Base-by-base conservation (phyloP, 2,888 invertebrate species). In the Hydrotaea diabolus region DNA sequence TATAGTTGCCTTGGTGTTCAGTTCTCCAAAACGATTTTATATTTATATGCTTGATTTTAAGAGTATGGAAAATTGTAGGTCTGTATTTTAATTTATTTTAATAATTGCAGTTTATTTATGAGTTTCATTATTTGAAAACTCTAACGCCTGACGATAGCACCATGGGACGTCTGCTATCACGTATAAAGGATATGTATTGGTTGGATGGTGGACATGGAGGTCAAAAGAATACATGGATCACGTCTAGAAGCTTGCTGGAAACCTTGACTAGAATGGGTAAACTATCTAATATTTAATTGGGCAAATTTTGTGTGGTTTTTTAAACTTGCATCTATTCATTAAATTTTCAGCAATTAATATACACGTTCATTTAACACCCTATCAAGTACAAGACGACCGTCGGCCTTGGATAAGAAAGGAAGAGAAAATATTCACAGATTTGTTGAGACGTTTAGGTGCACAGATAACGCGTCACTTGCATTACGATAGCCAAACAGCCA, bases 181-280 rank as follows among this genome's bases (percentile, higher is more conserved):
- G 94, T 79, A 95, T 98, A 74, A 93, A 94, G 86, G 94, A 94
- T 86, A 96, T 98, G 95, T 97, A 95, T 92, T 98, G 97, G 97
- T 92, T 98, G 89, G 98, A 98, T 92, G 97, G 97, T 1, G 98
- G 98, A 0, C 98, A 98, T 93, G 95, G 96, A n/a, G 98, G 98
- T 17, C 95, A 95, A 78, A 95, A 95, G 90, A 96, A 97, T 92
- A 97, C 97, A 23, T 98, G 98, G 97, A 95, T 98, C 87, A 97
- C 96, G 0, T 94, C 96, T 0, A 93, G 95, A 86, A 94, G 94
- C 74, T 93, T 97, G 49, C 93, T 98, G 39, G 94, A 95, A 91
- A 95, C 95, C 0, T 93, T 98, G 74, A 94, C 95, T 1, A 93
- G 95, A 89, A 94, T 96, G 91, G 94, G 96, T 96, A 89, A 91